A percentile compares a stretch with the other conserved stretches of the same genome.
Evolutionary conservation across 2,113 vertebrate genomes (phyloP).

Genomic region (Montifringilla adamsi): DNA sequence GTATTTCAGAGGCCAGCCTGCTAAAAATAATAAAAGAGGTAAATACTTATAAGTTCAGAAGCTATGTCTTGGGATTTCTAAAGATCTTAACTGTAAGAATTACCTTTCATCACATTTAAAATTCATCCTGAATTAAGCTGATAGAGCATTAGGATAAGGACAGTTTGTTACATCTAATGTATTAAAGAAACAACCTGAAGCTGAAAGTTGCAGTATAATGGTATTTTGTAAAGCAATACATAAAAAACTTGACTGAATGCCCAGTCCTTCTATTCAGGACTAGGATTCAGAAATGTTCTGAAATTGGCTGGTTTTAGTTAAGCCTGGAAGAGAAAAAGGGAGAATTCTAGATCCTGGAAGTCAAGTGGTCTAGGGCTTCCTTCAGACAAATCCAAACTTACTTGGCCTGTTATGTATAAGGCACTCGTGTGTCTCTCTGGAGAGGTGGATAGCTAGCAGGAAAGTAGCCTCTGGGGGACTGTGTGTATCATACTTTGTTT

Average conservation of each 20-base stretch:
- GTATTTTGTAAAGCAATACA: not conserved
- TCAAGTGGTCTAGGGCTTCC: not conserved
- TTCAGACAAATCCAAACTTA: not conserved
- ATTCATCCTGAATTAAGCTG: not conserved
- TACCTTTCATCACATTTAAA: not conserved
- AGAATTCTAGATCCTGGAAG: not conserved
- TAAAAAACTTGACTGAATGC: not conserved
- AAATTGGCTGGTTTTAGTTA: not conserved
- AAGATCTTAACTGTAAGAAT: not conserved
- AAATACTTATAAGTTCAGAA: not conserved
- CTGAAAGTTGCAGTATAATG: not conserved
- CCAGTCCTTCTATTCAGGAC: not conserved
- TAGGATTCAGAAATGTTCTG: not conserved
- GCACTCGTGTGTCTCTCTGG: fast-evolving
- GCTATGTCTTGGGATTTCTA: not conserved
- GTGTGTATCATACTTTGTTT: not conserved
- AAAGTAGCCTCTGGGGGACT: fast-evolving
- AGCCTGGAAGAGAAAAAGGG: not conserved
- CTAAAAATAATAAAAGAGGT: not conserved
- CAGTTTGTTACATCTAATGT: not conserved
- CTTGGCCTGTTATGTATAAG: not conserved
- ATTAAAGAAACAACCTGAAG: not conserved
- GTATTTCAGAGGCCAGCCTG: not conserved
- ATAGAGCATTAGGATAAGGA: not conserved
- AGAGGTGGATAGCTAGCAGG: not conserved